These are phyloP conservation scores for Rhamphomyia laevipes DNA, from an alignment of 2,888 invertebrate genomes.

Conservation along the genomic window DNA sequence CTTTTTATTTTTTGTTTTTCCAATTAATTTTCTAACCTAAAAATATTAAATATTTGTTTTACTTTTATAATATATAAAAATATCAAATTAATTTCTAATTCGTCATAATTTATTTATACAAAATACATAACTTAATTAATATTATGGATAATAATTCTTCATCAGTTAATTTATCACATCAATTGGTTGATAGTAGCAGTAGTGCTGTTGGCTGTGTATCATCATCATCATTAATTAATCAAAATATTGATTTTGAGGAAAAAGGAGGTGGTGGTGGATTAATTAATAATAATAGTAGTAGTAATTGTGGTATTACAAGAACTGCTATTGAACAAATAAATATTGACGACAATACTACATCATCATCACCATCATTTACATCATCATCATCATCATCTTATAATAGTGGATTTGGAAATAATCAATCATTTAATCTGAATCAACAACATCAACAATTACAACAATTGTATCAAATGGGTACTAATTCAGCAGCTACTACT, in stretches of 20 bases:
- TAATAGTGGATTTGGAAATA: too few species aligned
- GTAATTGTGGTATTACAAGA: not conserved
- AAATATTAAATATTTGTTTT: too few species aligned
- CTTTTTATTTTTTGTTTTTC: too few species aligned
- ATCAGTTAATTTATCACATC: conserved; percentile 31
- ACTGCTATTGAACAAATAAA: not conserved
- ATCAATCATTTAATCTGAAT: too few species aligned
- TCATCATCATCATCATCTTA: too few species aligned
- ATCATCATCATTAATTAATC: conserved; percentile 2
- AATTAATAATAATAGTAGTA: not conserved
- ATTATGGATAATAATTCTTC: conserved; percentile 26
- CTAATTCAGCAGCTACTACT: conserved; percentile 42
- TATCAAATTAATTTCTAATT: too few species aligned
- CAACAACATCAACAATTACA: conserved; percentile 11
- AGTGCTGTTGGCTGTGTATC: conserved; percentile 3
- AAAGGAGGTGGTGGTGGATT: not conserved
- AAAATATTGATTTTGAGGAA: not conserved
- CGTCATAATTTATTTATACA: not conserved
- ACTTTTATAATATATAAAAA: too few species aligned
- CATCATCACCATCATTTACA: too few species aligned
- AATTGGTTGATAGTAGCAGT: conserved; percentile 27
- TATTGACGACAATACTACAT: too few species aligned
- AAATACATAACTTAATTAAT: not conserved
- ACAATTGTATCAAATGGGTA: conserved; percentile 31
- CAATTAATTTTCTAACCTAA: too few species aligned